phyloP scores from a whole-genome alignment of 2,797 vertebrate genomes.

The Craterocephalus amniculus region DNA sequence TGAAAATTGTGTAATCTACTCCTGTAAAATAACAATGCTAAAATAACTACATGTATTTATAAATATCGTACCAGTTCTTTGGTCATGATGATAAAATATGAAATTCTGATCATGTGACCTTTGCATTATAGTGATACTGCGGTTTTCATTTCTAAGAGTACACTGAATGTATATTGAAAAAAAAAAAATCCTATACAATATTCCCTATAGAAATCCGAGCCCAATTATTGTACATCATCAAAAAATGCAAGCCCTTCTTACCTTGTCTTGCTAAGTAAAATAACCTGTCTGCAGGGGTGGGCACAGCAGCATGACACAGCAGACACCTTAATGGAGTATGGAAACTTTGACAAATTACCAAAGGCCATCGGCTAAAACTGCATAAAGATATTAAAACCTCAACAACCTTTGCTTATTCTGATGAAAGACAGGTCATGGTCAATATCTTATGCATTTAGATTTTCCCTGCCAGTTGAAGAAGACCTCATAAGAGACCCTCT shows the following conservation, averaged over 20 bases:
- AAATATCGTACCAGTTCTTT: no score
- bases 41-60: no score
- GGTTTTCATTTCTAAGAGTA: neutral
- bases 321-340: slow-evolving; percentile 8
- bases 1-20: neutral
- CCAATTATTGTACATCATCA: neutral
- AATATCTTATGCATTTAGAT: slow-evolving; percentile 10
- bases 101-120: neutral
- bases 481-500: slow-evolving; percentile 5
- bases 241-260: neutral
- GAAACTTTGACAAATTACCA: neutral
- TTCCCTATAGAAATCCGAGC: neutral
- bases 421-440: neutral
- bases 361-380: neutral
- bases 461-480: slow-evolving; percentile 9
- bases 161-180: neutral
- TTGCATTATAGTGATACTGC: neutral
- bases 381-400: neutral
- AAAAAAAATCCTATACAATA: neutral
- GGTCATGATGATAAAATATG: neutral
- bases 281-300: neutral
- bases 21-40: neutral
- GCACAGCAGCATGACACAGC: neutral
- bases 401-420: neutral
- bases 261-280: slow-evolving; percentile 1